These are phyloP conservation scores for Propithecus perrieri DNA, from an alignment of 2,797 vertebrate species.

Conservation along the genomic window DNA sequence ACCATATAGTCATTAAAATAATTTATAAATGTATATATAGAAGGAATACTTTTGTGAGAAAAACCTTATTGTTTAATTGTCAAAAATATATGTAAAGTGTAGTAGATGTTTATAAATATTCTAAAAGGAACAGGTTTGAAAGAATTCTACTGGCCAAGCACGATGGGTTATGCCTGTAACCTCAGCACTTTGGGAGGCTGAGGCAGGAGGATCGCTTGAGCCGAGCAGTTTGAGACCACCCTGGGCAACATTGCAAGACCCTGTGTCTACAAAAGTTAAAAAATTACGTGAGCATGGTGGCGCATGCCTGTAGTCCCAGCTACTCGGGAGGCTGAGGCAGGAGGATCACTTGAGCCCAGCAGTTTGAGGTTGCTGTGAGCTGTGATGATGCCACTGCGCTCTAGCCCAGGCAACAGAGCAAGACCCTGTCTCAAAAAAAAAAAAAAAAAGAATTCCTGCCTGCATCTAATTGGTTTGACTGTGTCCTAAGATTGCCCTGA, in stretches of 20 bases:
- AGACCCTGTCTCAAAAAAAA: not conserved
- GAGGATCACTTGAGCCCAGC: not conserved
- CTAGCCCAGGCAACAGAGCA: not conserved
- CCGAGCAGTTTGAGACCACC: not conserved
- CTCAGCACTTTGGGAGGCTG: not conserved
- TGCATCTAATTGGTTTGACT: not conserved
- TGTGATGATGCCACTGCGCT: not conserved
- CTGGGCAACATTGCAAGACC: not conserved
- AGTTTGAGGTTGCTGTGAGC: not conserved
- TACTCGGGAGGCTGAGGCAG: not conserved
- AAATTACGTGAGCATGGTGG: not conserved
- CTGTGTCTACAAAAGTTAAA: not conserved
- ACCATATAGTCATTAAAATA: not conserved
- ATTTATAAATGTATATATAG: not conserved
- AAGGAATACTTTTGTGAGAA: not conserved
- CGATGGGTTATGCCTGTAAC: not conserved
- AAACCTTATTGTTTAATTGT: not conserved
- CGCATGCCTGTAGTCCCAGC: not conserved
- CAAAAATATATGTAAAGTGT: not conserved
- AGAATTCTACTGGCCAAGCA: not conserved
- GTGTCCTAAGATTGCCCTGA: not conserved
- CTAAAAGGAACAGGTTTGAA: not conserved
- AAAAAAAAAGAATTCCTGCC: not conserved
- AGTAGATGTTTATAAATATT: not conserved
- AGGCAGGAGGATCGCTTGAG: not conserved